Conservation (phyloP, 2,888 invertebrate genomes). For the Volucella inanis region DNA sequence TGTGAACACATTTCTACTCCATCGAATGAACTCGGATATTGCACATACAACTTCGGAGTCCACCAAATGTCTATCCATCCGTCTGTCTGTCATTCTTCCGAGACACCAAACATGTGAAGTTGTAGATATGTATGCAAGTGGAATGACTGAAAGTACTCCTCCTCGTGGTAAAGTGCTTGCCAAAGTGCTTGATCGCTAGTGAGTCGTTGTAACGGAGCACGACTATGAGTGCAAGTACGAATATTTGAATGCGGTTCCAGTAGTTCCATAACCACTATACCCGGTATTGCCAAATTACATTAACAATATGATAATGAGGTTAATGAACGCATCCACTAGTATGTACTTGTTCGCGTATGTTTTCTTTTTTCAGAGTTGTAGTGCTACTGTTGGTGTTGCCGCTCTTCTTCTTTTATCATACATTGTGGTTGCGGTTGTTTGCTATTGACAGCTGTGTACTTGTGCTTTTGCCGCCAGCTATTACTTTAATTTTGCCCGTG, state of each 20-base stretch:
- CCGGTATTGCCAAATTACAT: slow-evolving; percentile 62
- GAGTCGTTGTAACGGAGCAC: not conserved
- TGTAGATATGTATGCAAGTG: too few species aligned
- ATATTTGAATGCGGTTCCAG: slow-evolving; percentile 19
- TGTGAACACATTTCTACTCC: slow-evolving; percentile 13
- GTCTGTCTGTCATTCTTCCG: slow-evolving; percentile 47
- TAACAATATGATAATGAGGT: slow-evolving; percentile 66
- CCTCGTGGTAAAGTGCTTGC: slow-evolving; percentile 27
- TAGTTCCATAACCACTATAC: not conserved
- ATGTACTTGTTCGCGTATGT: not conserved
- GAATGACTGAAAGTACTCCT: not conserved
- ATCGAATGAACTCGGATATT: slow-evolving; percentile 43
- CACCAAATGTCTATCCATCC: slow-evolving; percentile 25
- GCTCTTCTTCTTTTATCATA: slow-evolving; percentile 29
- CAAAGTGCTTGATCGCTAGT: slow-evolving; percentile 49
- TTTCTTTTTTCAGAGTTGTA: slow-evolving; percentile 1
- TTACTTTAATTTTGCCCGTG: not conserved
- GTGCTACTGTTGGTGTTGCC: slow-evolving; percentile 29
- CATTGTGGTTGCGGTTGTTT: slow-evolving; percentile 59
- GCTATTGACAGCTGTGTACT: slow-evolving; percentile 18
- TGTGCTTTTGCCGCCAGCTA: slow-evolving; percentile 21
- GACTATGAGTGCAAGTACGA: slow-evolving; percentile 14
- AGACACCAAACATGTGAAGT: not conserved
- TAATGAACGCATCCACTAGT: slow-evolving; percentile 65
- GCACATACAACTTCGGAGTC: slow-evolving; percentile 32